A percentile compares a stretch with the other conserved stretches of the same genome.
Conservation (phyloP, 2,113 vertebrate species). For the Andinoacara biseriatus region DNA sequence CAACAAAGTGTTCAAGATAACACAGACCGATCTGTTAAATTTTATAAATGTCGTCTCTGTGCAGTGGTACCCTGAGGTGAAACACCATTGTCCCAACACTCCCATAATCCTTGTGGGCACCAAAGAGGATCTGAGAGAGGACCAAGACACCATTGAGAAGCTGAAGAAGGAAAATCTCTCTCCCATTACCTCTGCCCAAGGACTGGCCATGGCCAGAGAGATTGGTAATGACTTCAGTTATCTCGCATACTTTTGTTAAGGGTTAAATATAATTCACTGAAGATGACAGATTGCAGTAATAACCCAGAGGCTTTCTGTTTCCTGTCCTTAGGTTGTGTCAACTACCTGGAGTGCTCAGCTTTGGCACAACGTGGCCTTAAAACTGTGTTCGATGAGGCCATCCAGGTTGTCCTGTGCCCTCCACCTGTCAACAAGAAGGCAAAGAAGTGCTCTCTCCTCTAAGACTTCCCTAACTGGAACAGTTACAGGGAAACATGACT, state of each 20-base stretch:
- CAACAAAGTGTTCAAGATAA: too few species aligned
- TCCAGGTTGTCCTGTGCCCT: constrained; percentile 93
- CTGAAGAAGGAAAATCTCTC: constrained; percentile 97
- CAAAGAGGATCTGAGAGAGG: constrained; percentile 84
- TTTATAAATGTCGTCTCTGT: too few species aligned
- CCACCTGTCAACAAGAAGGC: constrained; percentile 92
- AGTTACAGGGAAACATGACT: constrained; percentile 67
- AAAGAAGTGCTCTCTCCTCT: constrained; percentile 90
- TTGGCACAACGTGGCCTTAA: constrained; percentile 97
- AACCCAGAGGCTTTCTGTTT: not conserved
- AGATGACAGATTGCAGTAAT: not conserved
- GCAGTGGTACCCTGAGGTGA: too few species aligned
- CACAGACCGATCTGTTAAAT: too few species aligned
- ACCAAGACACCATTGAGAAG: constrained; percentile 96
- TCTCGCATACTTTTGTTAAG: fast-evolving
- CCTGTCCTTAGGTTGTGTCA: constrained; percentile 86
- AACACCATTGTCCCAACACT: too few species aligned
- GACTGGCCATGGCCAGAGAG: constrained; percentile 97
- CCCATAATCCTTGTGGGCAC: too few species aligned
- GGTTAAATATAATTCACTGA: not conserved
- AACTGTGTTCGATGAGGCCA: constrained; percentile 98
- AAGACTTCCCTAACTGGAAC: constrained; percentile 65
- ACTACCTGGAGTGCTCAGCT: constrained; percentile 96
- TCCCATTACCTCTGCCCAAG: constrained; percentile 96
- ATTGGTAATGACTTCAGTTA: constrained; percentile 82